Conservation (phyloP, 2,797 vertebrate species). For the Siniperca obscura region DNA sequence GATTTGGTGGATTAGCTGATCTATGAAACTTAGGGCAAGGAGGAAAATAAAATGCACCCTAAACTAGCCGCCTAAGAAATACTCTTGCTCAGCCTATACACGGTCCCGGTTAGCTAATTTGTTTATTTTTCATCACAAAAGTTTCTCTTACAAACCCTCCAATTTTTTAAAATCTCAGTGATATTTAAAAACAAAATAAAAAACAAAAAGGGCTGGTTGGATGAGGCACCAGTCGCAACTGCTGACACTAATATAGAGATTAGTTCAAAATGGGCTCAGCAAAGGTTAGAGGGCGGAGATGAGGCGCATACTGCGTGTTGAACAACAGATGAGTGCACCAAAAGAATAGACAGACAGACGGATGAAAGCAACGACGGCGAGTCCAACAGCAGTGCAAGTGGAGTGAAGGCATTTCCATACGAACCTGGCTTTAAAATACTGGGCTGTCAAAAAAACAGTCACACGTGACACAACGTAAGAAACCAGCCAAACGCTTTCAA, state of each 20-base stretch:
- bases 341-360: conserved; percentile 90
- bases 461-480: conserved; percentile 99
- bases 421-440: conserved; percentile 99
- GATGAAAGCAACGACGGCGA: conserved; percentile 98
- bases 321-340: conserved; percentile 82
- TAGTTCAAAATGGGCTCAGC: conserved; percentile 52
- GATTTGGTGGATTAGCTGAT: conserved; percentile 59
- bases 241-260: conserved; percentile 52
- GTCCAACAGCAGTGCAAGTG: conserved; percentile 99
- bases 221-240: conserved; percentile 64
- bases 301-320: conserved; percentile 76
- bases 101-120: not conserved
- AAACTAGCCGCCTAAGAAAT: conserved; percentile 17
- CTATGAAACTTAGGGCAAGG: conserved; percentile 16
- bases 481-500: conserved; percentile 96
- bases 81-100: not conserved
- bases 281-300: conserved; percentile 75
- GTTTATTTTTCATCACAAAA: conserved; percentile 15
- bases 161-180: not conserved
- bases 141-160: not conserved
- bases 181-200: conserved; percentile 7
- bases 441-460: conserved; percentile 99
- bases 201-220: conserved; percentile 43
- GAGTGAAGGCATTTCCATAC: conserved; percentile 99
- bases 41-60: conserved; percentile 27